phyloP scores from a whole-genome alignment of 2,113 vertebrate genomes.

The Pangasianodon gigas region DNA sequence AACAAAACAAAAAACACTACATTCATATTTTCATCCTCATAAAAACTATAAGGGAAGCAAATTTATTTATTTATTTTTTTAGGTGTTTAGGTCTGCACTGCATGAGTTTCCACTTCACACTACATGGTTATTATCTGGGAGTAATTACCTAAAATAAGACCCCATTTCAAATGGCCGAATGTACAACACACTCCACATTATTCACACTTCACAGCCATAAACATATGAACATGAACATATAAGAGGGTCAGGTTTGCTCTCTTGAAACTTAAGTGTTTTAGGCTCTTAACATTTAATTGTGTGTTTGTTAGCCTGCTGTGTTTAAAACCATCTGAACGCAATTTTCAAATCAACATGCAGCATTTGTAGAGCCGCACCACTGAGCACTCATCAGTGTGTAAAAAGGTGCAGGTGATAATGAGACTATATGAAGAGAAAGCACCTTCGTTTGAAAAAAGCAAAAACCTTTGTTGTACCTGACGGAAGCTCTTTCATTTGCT shows the following conservation, averaged over 20 bases:
- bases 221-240: constrained; percentile 14
- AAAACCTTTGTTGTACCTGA: not conserved
- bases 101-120: constrained; percentile 6
- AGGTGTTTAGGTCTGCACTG: not conserved
- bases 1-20: not conserved
- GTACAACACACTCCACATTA: constrained; percentile 1
- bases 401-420: not conserved
- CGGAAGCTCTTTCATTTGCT: not conserved
- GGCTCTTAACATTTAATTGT: constrained; percentile 41
- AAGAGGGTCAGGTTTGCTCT: constrained; percentile 11
- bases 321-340: constrained; percentile 38
- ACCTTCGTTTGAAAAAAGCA: not conserved
- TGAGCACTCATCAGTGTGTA: constrained; percentile 30
- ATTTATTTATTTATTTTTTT: not conserved
- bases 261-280: constrained; percentile 20
- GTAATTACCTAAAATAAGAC: constrained; percentile 11
- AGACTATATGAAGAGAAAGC: not conserved
- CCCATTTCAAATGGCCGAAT: constrained; percentile 13
- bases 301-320: constrained; percentile 38
- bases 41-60: not conserved
- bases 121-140: not conserved
- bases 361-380: constrained; percentile 9
- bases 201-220: constrained; percentile 13
- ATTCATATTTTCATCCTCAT: not conserved
- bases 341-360: constrained; percentile 33